Percentiles rank a stretch among this genome's conserved stretches.
phyloP scores from a whole-genome alignment of 37 sponge, comb jelly and placozoan genomes.

The Eunapius fragilis region DNA sequence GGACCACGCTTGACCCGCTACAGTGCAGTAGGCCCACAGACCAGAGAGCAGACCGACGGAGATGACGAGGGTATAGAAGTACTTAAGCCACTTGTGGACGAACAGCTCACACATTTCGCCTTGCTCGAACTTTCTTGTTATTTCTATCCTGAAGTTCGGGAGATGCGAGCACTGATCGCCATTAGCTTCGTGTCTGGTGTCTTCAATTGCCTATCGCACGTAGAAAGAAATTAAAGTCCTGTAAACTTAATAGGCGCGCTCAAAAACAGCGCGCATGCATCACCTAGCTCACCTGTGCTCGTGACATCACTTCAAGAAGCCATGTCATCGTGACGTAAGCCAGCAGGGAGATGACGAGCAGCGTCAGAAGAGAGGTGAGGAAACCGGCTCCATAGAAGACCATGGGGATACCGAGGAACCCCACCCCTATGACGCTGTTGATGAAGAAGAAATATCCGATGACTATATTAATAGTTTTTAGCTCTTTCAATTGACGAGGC shows the following conservation, averaged over 20 bases:
- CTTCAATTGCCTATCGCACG: neutral
- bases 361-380: neutral
- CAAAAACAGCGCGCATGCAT: neutral
- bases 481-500: neutral
- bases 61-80: conserved; percentile 62
- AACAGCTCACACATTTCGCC: conserved; percentile 77
- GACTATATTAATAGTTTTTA: neutral
- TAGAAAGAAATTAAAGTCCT: neutral
- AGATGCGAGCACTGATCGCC: neutral
- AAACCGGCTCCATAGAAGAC: neutral
- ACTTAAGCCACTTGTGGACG: conserved; percentile 51
- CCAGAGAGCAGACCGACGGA: conserved; percentile 58
- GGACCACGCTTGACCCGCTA: conserved; percentile 89
- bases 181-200: neutral
- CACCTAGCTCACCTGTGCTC: neutral
- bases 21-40: conserved; percentile 66
- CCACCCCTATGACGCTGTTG: neutral
- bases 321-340: neutral
- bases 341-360: neutral
- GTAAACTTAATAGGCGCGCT: neutral
- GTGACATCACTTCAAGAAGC: neutral
- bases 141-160: conserved; percentile 51
- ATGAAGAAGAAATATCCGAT: neutral
- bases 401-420: neutral
- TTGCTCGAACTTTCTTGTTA: conserved; percentile 74